Evolutionary conservation across 2,888 invertebrate species (phyloP).

Genomic region (Apeira syringaria): DNA sequence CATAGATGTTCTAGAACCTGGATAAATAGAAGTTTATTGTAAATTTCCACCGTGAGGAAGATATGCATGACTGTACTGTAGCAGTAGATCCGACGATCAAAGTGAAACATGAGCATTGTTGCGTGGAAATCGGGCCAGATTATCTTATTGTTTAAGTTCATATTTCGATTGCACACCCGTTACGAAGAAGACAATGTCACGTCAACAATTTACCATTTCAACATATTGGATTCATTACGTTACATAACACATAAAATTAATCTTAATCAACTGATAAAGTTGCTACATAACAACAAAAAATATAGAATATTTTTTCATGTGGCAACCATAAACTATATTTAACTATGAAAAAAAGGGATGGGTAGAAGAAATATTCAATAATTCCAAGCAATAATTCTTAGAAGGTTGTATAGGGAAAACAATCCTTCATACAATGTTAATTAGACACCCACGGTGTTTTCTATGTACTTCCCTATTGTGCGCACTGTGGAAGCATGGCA

Average conservation of each 20-base stretch:
- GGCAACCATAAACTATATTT: slow-evolving; percentile 23
- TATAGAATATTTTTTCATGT: not conserved
- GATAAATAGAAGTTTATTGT: too few species aligned
- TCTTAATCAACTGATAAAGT: not conserved
- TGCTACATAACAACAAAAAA: not conserved
- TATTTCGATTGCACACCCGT: slow-evolving; percentile 28
- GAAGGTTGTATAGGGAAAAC: slow-evolving; percentile 17
- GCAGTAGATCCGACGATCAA: slow-evolving; percentile 39
- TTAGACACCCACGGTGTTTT: slow-evolving; percentile 47
- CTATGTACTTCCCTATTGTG: slow-evolving; percentile 47
- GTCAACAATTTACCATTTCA: slow-evolving; percentile 13
- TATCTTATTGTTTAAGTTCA: slow-evolving; percentile 26
- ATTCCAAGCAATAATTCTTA: slow-evolving; percentile 28
- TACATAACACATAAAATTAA: not conserved
- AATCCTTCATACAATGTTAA: slow-evolving; percentile 33
- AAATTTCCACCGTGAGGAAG: too few species aligned
- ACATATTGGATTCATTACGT: slow-evolving; percentile 2
- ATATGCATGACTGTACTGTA: slow-evolving; percentile 26
- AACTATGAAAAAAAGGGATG: slow-evolving; percentile 16
- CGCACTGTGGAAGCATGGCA: slow-evolving; percentile 32
- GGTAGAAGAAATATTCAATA: slow-evolving; percentile 26
- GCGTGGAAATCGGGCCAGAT: slow-evolving; percentile 47
- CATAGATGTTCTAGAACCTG: too few species aligned
- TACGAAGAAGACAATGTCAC: slow-evolving; percentile 7
- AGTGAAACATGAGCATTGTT: slow-evolving; percentile 47